These are phyloP conservation scores for Danio aesculapii DNA, from an alignment of 2,797 vertebrate genomes.

Conservation along the genomic window DNA sequence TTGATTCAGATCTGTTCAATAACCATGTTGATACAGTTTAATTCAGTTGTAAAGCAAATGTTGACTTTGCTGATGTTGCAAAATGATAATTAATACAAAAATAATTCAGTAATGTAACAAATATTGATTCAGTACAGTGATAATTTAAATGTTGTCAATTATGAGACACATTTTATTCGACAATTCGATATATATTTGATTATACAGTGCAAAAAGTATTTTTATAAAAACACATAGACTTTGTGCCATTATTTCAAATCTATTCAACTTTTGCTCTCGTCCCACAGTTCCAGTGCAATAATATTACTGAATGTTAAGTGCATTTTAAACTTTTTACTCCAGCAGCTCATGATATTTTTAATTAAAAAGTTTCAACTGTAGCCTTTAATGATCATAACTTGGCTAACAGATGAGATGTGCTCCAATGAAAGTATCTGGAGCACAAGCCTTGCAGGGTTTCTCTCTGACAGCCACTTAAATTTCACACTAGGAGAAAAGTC, in stretches of 20 bases:
- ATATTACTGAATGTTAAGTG: background rate
- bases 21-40: too few species aligned
- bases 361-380: slow-evolving; percentile 1
- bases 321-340: background rate
- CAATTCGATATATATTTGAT: too few species aligned
- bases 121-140: too few species aligned
- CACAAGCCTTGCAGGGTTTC: slow-evolving; percentile 10
- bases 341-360: background rate
- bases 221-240: too few species aligned
- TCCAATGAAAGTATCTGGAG: slow-evolving; percentile 14
- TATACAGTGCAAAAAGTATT: too few species aligned
- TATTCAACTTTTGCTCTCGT: background rate
- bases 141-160: too few species aligned
- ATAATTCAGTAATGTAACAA: too few species aligned
- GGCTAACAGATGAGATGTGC: background rate
- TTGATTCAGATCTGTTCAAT: too few species aligned
- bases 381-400: slow-evolving; percentile 22
- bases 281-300: slow-evolving; percentile 14
- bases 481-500: slow-evolving; percentile 5
- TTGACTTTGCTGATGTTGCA: too few species aligned
- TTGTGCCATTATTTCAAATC: background rate
- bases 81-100: too few species aligned
- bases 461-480: slow-evolving; percentile 14
- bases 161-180: too few species aligned
- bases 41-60: too few species aligned